Evolutionary conservation across 2,797 vertebrate species (phyloP).

Genomic region (Microhierax caerulescens): DNA sequence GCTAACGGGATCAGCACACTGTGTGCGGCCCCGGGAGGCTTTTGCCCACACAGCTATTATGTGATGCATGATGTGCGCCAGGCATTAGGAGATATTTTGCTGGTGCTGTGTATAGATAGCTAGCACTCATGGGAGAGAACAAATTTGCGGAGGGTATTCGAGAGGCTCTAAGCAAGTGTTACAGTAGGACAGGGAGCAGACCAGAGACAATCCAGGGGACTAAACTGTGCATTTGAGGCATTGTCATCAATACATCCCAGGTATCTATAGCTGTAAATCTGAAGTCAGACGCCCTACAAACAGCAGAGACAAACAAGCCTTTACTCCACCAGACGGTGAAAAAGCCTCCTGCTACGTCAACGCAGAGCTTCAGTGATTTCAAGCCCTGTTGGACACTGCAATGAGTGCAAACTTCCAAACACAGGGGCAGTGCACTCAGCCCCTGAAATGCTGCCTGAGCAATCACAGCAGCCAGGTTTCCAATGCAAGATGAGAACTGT

Average conservation of each 20-base stretch:
- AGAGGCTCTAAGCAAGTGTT: not conserved
- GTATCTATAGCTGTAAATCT: rapidly evolving
- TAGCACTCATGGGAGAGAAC: not conserved
- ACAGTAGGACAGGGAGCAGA: rapidly evolving
- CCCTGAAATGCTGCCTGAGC: not conserved
- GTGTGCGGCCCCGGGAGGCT: rapidly evolving
- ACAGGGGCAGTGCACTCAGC: not conserved
- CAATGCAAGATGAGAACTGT: not conserved
- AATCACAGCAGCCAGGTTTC: not conserved
- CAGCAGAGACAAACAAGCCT: not conserved
- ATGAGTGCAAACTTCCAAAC: too few species aligned
- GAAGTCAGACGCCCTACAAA: not conserved
- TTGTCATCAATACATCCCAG: not conserved
- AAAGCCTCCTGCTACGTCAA: not conserved
- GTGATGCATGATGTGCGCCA: rapidly evolving
- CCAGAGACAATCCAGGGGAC: not conserved
- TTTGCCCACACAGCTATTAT: not conserved
- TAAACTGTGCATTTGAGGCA: not conserved
- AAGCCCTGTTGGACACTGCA: too few species aligned
- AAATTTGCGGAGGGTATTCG: not conserved
- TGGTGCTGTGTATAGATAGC: not conserved
- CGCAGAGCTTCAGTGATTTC: not conserved
- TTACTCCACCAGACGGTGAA: not conserved
- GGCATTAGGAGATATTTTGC: not conserved
- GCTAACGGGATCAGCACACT: not conserved